A percentile compares a stretch with the other conserved stretches of the same genome.
These are phyloP conservation scores for Plecotus auritus DNA, from an alignment of 2,113 vertebrate genomes.

Conservation along the genomic window DNA sequence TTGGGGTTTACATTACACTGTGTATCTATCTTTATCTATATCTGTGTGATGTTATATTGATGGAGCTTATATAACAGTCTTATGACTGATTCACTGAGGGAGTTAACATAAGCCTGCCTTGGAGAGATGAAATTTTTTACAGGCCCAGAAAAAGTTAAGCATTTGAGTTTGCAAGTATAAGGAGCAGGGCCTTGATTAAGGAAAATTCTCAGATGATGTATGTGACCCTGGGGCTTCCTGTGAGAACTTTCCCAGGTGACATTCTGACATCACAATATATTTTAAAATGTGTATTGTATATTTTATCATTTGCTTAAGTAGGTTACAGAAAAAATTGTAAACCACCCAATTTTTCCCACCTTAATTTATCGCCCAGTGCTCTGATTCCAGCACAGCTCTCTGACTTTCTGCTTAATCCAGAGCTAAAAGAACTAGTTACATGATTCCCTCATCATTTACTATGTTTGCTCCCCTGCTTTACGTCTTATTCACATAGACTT, in stretches of 20 bases:
- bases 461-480: neutral
- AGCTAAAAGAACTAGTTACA: neutral
- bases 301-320: slow-evolving; percentile 28
- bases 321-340: neutral
- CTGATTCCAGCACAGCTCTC: neutral
- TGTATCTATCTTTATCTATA: neutral
- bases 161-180: neutral
- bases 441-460: neutral
- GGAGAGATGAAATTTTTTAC: neutral
- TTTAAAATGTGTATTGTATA: neutral
- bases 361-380: neutral
- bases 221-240: neutral
- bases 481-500: neutral
- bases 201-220: neutral
- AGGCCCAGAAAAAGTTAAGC: neutral
- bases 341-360: neutral
- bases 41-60: neutral
- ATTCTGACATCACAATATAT: neutral
- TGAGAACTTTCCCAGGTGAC: neutral
- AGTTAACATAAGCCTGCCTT: neutral
- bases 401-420: neutral
- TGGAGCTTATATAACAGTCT: neutral
- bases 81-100: neutral
- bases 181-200: neutral
- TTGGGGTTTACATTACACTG: neutral